These are phyloP conservation scores for Hemithea aestivaria DNA, from an alignment of 2,888 invertebrate genomes.

Conservation along the genomic window DNA sequence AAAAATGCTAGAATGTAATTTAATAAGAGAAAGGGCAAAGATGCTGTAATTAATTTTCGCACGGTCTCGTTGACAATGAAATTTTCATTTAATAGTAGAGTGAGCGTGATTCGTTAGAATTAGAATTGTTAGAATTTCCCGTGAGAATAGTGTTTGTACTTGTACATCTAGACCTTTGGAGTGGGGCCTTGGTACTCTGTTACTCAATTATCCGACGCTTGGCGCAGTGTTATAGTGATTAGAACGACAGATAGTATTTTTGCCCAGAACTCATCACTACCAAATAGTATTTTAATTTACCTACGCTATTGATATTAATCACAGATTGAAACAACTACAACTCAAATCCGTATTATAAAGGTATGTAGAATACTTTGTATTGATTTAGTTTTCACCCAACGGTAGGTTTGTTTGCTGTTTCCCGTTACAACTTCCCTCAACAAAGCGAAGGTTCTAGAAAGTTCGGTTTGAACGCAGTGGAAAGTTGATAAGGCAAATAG, in stretches of 20 bases:
- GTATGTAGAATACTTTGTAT: too few species aligned
- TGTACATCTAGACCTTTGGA: conserved; percentile 1
- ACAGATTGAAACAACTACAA: too few species aligned
- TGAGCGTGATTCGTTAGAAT: conserved; percentile 10
- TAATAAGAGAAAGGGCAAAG: conserved; percentile 2
- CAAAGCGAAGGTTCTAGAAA: conserved; percentile 1
- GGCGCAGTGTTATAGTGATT: conserved; percentile 9
- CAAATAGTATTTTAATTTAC: too few species aligned
- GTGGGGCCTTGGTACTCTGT: not conserved
- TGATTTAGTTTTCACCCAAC: too few species aligned
- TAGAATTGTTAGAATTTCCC: conserved; percentile 27
- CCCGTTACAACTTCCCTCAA: not conserved
- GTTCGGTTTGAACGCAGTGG: not conserved
- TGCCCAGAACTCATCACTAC: too few species aligned
- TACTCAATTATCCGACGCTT: conserved; percentile 11
- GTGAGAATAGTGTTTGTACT: conserved; percentile 28
- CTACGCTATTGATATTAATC: too few species aligned
- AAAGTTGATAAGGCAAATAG: conserved; percentile 6
- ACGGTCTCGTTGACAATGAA: conserved; percentile 20
- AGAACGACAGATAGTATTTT: conserved; percentile 13
- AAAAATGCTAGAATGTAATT: too few species aligned
- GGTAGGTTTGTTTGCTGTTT: too few species aligned
- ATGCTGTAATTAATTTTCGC: conserved; percentile 12
- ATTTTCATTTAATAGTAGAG: conserved; percentile 19
- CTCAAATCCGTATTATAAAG: too few species aligned